Base-by-base conservation (phyloP, 2,113 vertebrate species). In the Periophthalmodon schlosseri region DNA sequence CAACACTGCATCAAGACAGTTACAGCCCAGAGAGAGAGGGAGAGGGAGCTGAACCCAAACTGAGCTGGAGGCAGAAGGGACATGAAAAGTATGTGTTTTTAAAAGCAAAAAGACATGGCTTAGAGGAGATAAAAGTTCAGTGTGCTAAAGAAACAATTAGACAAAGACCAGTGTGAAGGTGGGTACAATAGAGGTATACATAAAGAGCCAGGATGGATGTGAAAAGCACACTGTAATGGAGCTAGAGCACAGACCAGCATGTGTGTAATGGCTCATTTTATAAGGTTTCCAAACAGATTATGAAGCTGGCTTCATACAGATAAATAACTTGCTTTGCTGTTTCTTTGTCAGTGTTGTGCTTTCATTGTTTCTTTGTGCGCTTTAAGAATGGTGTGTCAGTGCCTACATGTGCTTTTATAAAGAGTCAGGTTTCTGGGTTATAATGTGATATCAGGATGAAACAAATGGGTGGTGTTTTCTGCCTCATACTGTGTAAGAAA, bases 1-100 rank as follows among this genome's bases (percentile, higher is more conserved):
- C 84, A 88, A 89, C 81, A 84, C 90, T 89, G 88, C 90, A 91
- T 87, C 89, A 90, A 89, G 86, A 91, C 84, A 84, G 78, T 84
- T 78, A 80, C 88, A 86, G 84, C 79, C 79, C 77, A 83, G 80
- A 84, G 70, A 85, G 77, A 74, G 50, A 67, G 69, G 5, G 36
- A 65, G 21, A 68, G 73, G 66, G 79, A 78, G 74, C 63, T 63
- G 52, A 68, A 52, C 2, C 16, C 66, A 68, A 54, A 77, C 58
- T 56, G 68, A 18, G 68, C n/a, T 20, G 2, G 60, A 63, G 60
- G 60, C 60, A 63, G 33, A 63, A 33, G 34, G 61, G 73, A 70
- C 63, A 47, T 3, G 14, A 44, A 69, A 67, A 84, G 79, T 33
- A 72, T 80, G n/a, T 23, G 44, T 82, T 80, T 82, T 57, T 75